Conservation (phyloP, 1,140 invertebrate species). For the Lanistes nyassanus region DNA sequence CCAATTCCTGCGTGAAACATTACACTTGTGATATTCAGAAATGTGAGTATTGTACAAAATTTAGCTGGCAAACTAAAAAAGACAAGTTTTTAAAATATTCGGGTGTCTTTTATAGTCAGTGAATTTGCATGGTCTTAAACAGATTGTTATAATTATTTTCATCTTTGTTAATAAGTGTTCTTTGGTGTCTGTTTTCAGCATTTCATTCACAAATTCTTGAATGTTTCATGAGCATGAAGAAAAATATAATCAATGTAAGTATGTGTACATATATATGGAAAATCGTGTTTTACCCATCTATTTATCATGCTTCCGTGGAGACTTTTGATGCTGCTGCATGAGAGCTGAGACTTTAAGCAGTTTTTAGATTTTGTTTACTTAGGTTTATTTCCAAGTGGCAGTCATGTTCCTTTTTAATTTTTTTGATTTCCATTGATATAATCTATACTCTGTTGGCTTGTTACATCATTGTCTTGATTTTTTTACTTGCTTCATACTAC, state of each 20-base stretch:
- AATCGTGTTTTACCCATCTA: background rate
- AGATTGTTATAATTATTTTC: no score
- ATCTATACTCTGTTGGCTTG: background rate
- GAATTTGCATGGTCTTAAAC: no score
- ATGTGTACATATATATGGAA: background rate
- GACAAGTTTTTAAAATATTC: no score
- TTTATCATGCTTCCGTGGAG: background rate
- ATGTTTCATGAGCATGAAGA: conserved; percentile 92
- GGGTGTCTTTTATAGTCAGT: no score
- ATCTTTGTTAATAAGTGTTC: background rate
- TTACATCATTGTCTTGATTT: background rate
- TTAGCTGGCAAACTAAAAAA: no score
- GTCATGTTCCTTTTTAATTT: no score
- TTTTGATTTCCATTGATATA: background rate
- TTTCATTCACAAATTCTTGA: conserved; percentile 95
- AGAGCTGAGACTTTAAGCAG: background rate
- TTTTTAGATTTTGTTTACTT: background rate
- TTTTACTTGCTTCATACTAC: background rate
- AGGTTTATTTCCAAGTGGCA: no score
- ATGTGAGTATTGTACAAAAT: no score
- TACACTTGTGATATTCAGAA: no score
- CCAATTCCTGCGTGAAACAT: no score
- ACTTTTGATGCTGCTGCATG: background rate
- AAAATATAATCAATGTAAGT: conserved; percentile 76
- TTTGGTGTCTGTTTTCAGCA: conserved; percentile 70